A percentile compares a stretch with the other conserved stretches of the same genome.
These are phyloP conservation scores for Teleiodes luculella DNA, from an alignment of 2,888 invertebrate species.

Conservation along the genomic window DNA sequence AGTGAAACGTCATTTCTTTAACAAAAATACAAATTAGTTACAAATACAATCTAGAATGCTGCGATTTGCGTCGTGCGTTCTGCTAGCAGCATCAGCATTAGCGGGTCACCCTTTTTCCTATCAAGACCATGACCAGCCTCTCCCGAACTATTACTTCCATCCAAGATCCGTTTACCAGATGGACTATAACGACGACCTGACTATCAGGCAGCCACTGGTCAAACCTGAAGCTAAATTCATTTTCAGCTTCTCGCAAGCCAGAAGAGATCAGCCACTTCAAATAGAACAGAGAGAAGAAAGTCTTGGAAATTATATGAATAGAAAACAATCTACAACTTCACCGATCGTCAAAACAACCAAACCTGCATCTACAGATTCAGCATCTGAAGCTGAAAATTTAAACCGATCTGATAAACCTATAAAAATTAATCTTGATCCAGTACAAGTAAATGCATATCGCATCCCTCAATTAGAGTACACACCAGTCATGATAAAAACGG, in stretches of 20 bases:
- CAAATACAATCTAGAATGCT: no score
- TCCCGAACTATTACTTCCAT: constrained; percentile 6
- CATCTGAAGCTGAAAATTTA: background rate
- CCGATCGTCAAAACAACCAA: constrained; percentile 17
- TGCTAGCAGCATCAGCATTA: constrained; percentile 31
- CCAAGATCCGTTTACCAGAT: constrained; percentile 16
- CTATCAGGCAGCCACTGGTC: constrained; percentile 13
- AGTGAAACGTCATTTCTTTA: no score
- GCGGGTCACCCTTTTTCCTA: constrained; percentile 25
- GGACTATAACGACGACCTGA: constrained; percentile 28
- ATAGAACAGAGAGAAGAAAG: constrained; percentile 44
- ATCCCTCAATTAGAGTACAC: no score
- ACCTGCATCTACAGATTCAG: background rate
- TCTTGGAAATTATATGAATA: constrained; percentile 38
- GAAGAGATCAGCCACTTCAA: constrained; percentile 38
- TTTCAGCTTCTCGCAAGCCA: constrained; percentile 41
- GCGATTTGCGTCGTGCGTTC: constrained; percentile 23
- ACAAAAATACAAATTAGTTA: no score
- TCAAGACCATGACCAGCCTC: background rate
- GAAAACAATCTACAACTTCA: constrained; percentile 31
- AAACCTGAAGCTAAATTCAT: constrained; percentile 35
- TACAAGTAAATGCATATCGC: no score
- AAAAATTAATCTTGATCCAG: background rate
- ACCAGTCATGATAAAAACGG: background rate
- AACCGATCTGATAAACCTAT: background rate